Base-by-base conservation (phyloP, 2,888 invertebrate species). In the Vanessa cardui region DNA sequence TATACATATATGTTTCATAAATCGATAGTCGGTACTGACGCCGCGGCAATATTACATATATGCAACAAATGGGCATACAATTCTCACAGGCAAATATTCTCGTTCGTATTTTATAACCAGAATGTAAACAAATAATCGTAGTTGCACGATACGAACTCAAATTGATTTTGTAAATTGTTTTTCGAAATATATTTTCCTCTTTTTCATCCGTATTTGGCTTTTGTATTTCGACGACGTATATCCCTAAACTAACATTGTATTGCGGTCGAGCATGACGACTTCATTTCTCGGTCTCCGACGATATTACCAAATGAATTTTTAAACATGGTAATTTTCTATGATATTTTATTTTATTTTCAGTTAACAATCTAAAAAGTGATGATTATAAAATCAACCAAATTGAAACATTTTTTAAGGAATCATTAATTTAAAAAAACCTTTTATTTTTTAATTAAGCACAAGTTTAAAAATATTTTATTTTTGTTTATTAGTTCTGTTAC, bases 1-100 rank as follows among this genome's bases (percentile, higher is more conserved):
- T 60, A 68, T 60, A 70, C 61, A 64, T 46, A 54, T 54, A 54
- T 70, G 70, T 62, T 61, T 52, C 33, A 61, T 31, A 61, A 67
- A 70, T 70, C 70, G 58, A 67, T 70, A 67, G 6, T 61, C 62
- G 39, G 39, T 16, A 39, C 46, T 9, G 12, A 15, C 15, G 18
- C 31, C 52, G 61, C 49, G 46, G 18, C 50, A 26, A 31, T 50
- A 58, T 58, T 58, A 56, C 49, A 58, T 62, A 44, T 62, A 20
- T 33, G 47, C 49, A 50, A 58, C 61, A 50, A 58, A 62, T 20
- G 49, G 18, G 9, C 26, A 31, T 33, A 31, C n/a, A 54, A 31
- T n/a, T 33, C 54, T 16, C 31, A 16, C 20, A 16, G 54, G 54
- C 16, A 54, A 54, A 31, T 31, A 31, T 31, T 54, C 7, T 54